phyloP scores from a whole-genome alignment of 1,140 invertebrate genomes.

The Pentalonia nigronervosa region DNA sequence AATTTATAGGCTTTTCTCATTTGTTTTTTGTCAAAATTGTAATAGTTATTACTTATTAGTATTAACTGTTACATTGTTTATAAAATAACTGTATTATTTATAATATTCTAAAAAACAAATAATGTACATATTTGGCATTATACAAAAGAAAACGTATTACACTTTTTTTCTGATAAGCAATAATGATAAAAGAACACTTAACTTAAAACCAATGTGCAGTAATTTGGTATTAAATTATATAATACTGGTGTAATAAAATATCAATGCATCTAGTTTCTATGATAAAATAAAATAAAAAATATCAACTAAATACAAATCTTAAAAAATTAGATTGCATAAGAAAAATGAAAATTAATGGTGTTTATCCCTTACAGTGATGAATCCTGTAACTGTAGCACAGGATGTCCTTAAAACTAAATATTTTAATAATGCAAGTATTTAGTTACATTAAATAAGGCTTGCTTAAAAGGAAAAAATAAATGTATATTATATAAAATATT shows the following conservation, averaged over 20 bases:
- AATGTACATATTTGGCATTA: background rate
- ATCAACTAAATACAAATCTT: background rate
- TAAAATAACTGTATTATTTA: background rate
- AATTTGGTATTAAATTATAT: background rate
- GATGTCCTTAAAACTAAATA: conserved; percentile 48
- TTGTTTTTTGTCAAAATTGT: background rate
- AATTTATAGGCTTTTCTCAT: background rate
- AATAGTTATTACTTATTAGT: background rate
- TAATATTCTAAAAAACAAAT: background rate
- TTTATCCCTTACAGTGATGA: conserved; percentile 55
- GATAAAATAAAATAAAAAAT: background rate
- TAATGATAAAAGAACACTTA: background rate
- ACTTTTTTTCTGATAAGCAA: background rate
- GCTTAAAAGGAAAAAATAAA: background rate
- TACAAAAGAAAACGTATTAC: background rate
- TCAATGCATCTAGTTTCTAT: background rate
- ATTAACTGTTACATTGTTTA: background rate
- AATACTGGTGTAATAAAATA: background rate
- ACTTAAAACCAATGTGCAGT: background rate
- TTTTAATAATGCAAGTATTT: conserved; percentile 12
- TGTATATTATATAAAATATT: background rate
- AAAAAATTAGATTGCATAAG: conserved; percentile 24
- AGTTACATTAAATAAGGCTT: conserved; percentile 1
- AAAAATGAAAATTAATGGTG: conserved; percentile 49
- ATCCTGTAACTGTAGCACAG: conserved; percentile 41